Evolutionary conservation across 2,797 vertebrate genomes (phyloP).

Genomic region (Sebastes flavidus): DNA sequence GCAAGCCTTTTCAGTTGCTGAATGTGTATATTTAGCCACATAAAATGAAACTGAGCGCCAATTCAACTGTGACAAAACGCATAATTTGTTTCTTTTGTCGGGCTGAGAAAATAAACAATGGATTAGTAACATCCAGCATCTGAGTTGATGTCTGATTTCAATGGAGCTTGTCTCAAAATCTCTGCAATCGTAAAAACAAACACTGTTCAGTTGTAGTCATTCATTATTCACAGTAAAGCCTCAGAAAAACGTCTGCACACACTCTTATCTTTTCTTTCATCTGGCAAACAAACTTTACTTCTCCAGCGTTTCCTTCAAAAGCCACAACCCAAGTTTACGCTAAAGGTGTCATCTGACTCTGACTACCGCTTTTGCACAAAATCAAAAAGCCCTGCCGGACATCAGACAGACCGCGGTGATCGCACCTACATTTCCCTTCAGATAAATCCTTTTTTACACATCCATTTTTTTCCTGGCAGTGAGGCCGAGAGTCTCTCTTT

Average conservation of each 20-base stretch:
- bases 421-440: background rate
- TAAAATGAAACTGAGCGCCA: constrained; percentile 15
- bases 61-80: constrained; percentile 36
- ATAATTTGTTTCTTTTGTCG: constrained; percentile 43
- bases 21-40: constrained; percentile 13
- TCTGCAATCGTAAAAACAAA: constrained; percentile 7
- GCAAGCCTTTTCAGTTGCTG: background rate
- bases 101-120: constrained; percentile 30
- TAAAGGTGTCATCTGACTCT: background rate
- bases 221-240: background rate
- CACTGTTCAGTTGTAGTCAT: background rate
- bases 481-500: constrained; percentile 23
- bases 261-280: background rate
- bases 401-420: background rate
- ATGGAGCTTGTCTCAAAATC: constrained; percentile 20
- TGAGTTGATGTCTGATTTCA: constrained; percentile 26
- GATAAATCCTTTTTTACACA: constrained; percentile 22
- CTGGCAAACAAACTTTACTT: background rate
- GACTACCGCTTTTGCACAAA: constrained; percentile 6
- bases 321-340: background rate
- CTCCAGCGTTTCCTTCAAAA: background rate
- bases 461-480: constrained; percentile 18
- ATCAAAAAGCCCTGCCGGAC: background rate
- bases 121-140: constrained; percentile 33
- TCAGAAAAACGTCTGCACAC: background rate